Percentiles rank a stretch among this genome's conserved stretches.
These are phyloP conservation scores for Maccullochella peelii DNA, from an alignment of 2,113 vertebrate species.

Conservation along the genomic window DNA sequence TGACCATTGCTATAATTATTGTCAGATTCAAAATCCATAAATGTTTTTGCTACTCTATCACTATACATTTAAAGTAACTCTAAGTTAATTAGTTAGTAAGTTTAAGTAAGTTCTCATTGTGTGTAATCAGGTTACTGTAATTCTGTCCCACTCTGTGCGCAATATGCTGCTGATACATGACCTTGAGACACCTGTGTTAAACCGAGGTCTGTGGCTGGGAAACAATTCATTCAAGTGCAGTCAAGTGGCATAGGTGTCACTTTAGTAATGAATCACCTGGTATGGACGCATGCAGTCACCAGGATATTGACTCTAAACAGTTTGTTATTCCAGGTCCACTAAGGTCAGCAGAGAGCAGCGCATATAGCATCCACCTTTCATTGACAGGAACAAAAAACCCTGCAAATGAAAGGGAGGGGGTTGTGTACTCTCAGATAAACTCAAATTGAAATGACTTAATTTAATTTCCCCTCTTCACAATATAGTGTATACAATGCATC, in stretches of 20 bases:
- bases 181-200: constrained; percentile 4
- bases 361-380: constrained; percentile 32
- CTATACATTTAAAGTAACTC: background rate
- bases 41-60: background rate
- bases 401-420: constrained; percentile 3
- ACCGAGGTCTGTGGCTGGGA: constrained; percentile 59
- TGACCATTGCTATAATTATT: background rate
- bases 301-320: constrained; percentile 59
- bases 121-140: background rate
- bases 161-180: background rate
- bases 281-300: constrained; percentile 34
- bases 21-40: no score
- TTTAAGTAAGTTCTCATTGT: background rate
- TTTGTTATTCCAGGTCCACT: constrained; percentile 56
- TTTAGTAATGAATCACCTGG: constrained; percentile 71
- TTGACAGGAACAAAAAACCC: background rate
- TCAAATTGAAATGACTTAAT: background rate
- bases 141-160: background rate
- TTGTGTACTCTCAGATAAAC: background rate
- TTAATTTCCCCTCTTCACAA: constrained; percentile 7
- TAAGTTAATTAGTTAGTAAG: no score
- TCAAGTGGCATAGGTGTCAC: constrained; percentile 58
- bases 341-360: constrained; percentile 70
- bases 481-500: background rate
- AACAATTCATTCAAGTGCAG: constrained; percentile 75